Evolutionary conservation across 2,797 vertebrate genomes (phyloP).

Genomic region (Sebastes goodei): DNA sequence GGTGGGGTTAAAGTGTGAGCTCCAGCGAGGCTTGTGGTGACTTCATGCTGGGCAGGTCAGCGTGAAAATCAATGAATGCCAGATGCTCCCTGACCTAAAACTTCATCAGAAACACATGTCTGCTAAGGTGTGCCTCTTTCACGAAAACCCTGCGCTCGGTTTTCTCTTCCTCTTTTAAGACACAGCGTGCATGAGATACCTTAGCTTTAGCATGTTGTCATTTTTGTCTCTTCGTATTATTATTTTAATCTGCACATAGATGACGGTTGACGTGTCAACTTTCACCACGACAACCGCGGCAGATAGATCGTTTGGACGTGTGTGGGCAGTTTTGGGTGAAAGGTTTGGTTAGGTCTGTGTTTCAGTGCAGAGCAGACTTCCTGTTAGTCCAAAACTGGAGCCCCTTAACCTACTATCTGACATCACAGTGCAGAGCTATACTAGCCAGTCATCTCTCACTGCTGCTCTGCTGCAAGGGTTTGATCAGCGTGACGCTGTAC

Average conservation of each 20-base stretch:
- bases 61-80: conserved; percentile 60
- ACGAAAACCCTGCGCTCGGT: neutral
- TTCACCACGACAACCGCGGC: neutral
- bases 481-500: conserved; percentile 18
- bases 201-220: neutral
- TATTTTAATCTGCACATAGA: neutral
- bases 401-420: neutral
- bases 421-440: neutral
- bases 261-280: neutral
- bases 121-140: conserved; percentile 53
- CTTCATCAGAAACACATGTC: conserved; percentile 71
- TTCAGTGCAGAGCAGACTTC: conserved; percentile 39
- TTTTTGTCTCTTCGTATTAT: neutral
- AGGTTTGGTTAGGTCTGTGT: neutral
- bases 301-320: conserved; percentile 3
- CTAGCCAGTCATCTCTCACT: conserved; percentile 19
- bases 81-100: conserved; percentile 55
- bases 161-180: conserved; percentile 30
- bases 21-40: conserved; percentile 28
- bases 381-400: conserved; percentile 45
- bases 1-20: conserved; percentile 26
- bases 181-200: neutral
- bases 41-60: conserved; percentile 60
- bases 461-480: conserved; percentile 23
- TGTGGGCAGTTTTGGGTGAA: conserved; percentile 12